A percentile compares a stretch with the other conserved stretches of the same genome.
Evolutionary conservation across 2,888 invertebrate species (phyloP).

Genomic region (Acanthopleura granulata): DNA sequence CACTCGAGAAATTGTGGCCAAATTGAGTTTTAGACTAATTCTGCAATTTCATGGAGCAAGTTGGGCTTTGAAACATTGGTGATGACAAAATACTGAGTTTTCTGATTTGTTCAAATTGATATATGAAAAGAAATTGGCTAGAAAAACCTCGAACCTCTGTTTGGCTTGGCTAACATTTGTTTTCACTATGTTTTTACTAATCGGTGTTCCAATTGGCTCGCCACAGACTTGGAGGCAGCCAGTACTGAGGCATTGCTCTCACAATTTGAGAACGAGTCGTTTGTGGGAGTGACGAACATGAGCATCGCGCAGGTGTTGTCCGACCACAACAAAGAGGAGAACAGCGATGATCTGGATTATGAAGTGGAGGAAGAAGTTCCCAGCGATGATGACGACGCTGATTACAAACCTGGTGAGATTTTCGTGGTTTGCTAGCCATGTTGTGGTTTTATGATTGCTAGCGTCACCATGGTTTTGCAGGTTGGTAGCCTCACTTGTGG

Average conservation of each 20-base stretch:
- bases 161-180: not conserved
- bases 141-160: too few relatives aligned
- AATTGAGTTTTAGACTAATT: too few relatives aligned
- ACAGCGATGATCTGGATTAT: not conserved
- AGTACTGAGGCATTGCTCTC: not conserved
- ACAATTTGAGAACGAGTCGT: constrained; percentile 1
- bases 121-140: too few relatives aligned
- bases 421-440: too few relatives aligned
- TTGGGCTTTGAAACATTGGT: too few relatives aligned
- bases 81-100: too few relatives aligned
- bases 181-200: not conserved
- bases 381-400: constrained; percentile 2
- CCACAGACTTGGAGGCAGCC: not conserved
- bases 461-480: too few relatives aligned
- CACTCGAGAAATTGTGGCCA: too few relatives aligned
- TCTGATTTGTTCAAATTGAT: too few relatives aligned
- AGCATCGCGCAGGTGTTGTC: not conserved
- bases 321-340: not conserved
- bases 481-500: too few relatives aligned
- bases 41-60: too few relatives aligned
- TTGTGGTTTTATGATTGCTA: too few relatives aligned
- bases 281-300: not conserved
- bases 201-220: not conserved
- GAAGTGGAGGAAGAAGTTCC: not conserved
- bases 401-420: not conserved